Evolutionary conservation across 1,140 invertebrate genomes (phyloP).

Genomic region (Bicyclus anynana): DNA sequence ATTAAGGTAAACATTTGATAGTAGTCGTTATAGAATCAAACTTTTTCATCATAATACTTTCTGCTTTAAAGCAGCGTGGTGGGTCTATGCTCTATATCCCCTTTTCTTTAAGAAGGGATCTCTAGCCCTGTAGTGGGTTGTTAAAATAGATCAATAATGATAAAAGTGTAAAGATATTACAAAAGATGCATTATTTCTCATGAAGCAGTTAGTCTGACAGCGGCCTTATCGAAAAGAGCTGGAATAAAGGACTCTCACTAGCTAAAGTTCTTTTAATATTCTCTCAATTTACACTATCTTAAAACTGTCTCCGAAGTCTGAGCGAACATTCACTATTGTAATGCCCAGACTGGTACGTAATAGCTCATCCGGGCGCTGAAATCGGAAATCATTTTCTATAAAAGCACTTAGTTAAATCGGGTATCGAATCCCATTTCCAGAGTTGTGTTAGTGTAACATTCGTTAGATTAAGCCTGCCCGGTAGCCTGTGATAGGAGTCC

Average conservation of each 20-base stretch:
- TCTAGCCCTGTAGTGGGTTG: no score
- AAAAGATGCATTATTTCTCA: background rate
- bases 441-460: constrained; percentile 58
- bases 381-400: constrained; percentile 32
- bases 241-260: background rate
- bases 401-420: constrained; percentile 58
- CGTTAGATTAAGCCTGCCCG: constrained; percentile 62
- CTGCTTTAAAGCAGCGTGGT: no score
- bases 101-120: no score
- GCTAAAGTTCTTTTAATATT: background rate
- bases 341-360: constrained; percentile 4
- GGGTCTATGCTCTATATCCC: no score
- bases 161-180: no score
- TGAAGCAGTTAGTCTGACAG: background rate
- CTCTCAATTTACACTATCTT: background rate
- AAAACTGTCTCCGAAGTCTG: background rate
- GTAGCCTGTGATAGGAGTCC: constrained; percentile 54
- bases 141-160: no score
- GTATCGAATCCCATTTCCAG: constrained; percentile 60
- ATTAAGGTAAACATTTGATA: no score
- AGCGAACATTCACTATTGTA: constrained; percentile 5
- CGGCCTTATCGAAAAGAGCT: background rate
- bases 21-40: no score
- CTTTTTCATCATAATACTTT: no score
- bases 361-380: constrained; percentile 20